Percentiles rank a stretch among this genome's conserved stretches.
Conservation (phyloP, 2,113 vertebrate genomes). For the Onychostruthus taczanowskii region DNA sequence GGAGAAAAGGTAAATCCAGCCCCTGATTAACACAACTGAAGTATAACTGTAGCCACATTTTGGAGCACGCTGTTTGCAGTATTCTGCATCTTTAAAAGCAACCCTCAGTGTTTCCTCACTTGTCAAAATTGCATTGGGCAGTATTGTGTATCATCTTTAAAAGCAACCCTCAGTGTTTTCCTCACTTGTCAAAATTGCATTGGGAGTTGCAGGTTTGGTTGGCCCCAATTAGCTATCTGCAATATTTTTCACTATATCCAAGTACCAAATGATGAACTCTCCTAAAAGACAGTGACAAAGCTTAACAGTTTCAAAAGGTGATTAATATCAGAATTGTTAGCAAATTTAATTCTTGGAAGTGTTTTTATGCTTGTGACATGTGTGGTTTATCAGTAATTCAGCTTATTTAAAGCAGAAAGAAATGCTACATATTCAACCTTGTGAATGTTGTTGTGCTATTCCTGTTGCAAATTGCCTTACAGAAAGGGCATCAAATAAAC, state of each 20-base stretch:
- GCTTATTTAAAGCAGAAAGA: conserved; percentile 52
- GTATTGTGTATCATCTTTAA: background rate
- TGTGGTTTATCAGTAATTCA: conserved; percentile 61
- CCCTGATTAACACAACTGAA: background rate
- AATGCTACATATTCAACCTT: conserved; percentile 33
- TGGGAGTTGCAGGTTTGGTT: background rate
- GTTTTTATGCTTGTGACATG: conserved; percentile 52
- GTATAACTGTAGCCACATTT: background rate
- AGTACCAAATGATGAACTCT: background rate
- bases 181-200: background rate
- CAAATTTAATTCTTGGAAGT: conserved; percentile 48
- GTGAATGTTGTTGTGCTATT: conserved; percentile 51
- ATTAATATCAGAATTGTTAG: conserved; percentile 31
- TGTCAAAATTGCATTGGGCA: background rate
- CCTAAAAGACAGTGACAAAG: background rate
- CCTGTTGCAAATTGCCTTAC: conserved; percentile 50
- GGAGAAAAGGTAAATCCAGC: background rate
- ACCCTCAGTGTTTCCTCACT: background rate
- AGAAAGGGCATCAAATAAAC: conserved; percentile 44
- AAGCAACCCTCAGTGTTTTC: background rate
- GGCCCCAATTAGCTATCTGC: background rate
- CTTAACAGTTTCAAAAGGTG: background rate
- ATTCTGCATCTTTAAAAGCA: background rate
- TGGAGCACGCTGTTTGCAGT: background rate
- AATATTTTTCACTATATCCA: background rate